Evolutionary conservation across 1,140 invertebrate species (phyloP), one percentile per base, ranked within the genome.

Genomic region (Drosophila quadrilineata): DNA sequence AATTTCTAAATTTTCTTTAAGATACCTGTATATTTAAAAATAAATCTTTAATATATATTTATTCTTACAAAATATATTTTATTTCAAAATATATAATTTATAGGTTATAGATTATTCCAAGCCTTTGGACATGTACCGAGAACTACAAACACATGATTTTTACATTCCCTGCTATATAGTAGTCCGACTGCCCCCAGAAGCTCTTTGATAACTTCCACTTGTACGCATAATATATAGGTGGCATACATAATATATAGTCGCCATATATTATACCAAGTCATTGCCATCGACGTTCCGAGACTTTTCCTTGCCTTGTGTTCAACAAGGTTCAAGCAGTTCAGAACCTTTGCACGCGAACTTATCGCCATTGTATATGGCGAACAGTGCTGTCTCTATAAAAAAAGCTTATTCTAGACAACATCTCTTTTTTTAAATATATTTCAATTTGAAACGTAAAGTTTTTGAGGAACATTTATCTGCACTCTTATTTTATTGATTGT

Each of bases 331-430:
- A 82, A 70, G 79, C 53, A 56, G 77, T 82, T 82, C 77, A 84
- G 58, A 73, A 82, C 77, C 77, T 82, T 82, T 84, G 77, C 69
- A 67, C 77, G 69, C 77, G 69, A 82, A 82, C 77, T 84, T 82
- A 84, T 84, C 77, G 71, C 67, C 59, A 26, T 33, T 48, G 53
- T 17, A 17, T 16, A 33, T 33, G 31, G 5, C n/a, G n/a, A n/a
- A 28, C 21, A 24, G 29, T 1, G 6, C 35, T 16, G 14, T 9
- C 33, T 31, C 35, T 24, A 31, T 54, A 22, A 48, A 52, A 19
- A 52, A 28, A n/a, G n/a, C n/a, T n/a, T n/a, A n/a, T n/a, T n/a
- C n/a, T n/a, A n/a, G 10, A 31, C 29, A 3, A 12, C 0, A 31
- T 31, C 1, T 31, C 6, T 6, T 2, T 16, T 3, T 3, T 0